Conservation (phyloP, 1,140 invertebrate genomes). For the Papilio polyxenes region DNA sequence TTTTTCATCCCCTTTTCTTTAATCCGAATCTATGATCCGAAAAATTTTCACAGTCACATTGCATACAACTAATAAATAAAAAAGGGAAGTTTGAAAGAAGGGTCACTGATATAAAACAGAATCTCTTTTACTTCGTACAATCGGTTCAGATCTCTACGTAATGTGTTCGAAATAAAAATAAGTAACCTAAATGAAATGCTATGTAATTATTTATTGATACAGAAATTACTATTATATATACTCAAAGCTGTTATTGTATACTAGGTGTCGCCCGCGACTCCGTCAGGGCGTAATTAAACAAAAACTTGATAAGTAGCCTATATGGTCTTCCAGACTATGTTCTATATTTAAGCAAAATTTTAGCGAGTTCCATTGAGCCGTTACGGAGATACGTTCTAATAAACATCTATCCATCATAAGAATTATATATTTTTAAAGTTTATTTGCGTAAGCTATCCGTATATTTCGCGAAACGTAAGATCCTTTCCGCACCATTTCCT, state of each 20-base stretch:
- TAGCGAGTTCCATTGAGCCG: no score
- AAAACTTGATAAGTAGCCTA: no score
- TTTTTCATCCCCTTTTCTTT: background rate
- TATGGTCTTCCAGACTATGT: no score
- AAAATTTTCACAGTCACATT: background rate
- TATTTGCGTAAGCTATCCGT: background rate
- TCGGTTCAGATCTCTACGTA: background rate
- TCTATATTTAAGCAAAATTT: no score
- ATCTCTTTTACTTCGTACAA: background rate
- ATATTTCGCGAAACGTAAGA: background rate
- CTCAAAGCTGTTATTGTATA: no score
- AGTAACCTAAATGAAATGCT: background rate
- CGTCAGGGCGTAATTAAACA: no score
- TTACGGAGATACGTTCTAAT: no score
- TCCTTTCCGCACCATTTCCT: background rate
- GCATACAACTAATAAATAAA: constrained; percentile 18
- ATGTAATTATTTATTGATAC: no score
- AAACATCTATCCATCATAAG: no score
- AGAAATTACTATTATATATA: no score
- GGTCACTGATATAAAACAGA: constrained; percentile 1
- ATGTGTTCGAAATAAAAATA: background rate
- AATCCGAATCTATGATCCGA: background rate
- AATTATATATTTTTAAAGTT: no score
- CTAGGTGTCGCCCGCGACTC: no score
- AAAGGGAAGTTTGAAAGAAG: constrained; percentile 2